These are phyloP conservation scores for Synchiropus splendidus DNA, from an alignment of 2,113 vertebrate species.

Conservation along the genomic window DNA sequence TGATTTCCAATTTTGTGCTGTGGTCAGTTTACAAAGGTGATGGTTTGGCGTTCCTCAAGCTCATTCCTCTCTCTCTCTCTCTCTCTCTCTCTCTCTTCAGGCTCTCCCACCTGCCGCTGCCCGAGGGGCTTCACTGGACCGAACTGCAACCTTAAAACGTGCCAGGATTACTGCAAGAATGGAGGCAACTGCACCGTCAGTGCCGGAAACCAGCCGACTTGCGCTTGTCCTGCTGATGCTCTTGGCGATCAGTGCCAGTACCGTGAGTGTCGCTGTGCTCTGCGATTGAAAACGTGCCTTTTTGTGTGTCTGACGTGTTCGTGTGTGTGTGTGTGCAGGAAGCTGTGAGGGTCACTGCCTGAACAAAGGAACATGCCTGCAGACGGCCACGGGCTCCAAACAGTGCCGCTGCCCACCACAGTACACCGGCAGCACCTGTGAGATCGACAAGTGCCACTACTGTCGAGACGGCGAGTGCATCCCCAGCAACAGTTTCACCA, in stretches of 20 bases:
- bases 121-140: slow-evolving; percentile 86
- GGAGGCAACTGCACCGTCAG: slow-evolving; percentile 85
- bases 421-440: slow-evolving; percentile 72
- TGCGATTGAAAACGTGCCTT: background rate
- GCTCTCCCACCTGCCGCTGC: slow-evolving; percentile 90
- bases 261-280: slow-evolving; percentile 68
- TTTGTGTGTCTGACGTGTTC: background rate
- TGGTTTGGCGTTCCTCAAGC: too few relatives aligned
- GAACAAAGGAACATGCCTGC: slow-evolving; percentile 78
- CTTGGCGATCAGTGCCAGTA: slow-evolving; percentile 91
- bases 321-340: slow-evolving; percentile 55
- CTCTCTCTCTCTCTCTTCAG: slow-evolving; percentile 48
- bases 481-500: slow-evolving; percentile 57
- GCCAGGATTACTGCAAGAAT: slow-evolving; percentile 80
- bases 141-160: slow-evolving; percentile 81
- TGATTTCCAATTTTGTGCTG: too few relatives aligned
- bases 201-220: slow-evolving; percentile 87
- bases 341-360: slow-evolving; percentile 79
- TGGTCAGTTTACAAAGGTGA: too few relatives aligned
- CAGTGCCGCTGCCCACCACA: slow-evolving; percentile 78
- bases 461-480: slow-evolving; percentile 81
- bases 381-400: slow-evolving; percentile 61
- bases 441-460: slow-evolving; percentile 81
- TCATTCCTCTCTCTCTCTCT: background rate
- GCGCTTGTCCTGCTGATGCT: slow-evolving; percentile 73